Evolutionary conservation across 2,113 vertebrate genomes (phyloP), one percentile per base, ranked within the genome.

Genomic region (Podarcis cretensis): DNA sequence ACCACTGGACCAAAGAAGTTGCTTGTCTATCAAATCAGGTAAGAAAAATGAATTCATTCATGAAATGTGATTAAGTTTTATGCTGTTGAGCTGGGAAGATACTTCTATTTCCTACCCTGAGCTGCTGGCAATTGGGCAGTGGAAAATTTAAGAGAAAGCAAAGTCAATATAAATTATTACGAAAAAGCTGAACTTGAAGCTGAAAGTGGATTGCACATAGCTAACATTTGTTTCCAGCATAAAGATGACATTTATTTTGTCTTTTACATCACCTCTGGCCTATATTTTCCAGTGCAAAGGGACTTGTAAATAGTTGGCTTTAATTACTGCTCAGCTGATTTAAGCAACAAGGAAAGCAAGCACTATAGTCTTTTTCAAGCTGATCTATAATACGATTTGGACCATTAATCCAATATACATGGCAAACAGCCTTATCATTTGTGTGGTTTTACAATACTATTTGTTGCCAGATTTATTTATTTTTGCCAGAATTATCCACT

Each of bases 341-440:
- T 81, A 88, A 88, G 83, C 43, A 92, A 54, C 12, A 87, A 89
- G 57, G 32, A 93, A 73, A 71, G 63, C 9, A 85, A 92, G 68
- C 7, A 85, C 54, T 85, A 93, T 86, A 57, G 32, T 87, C 48
- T 90, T 88, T 81, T 94, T 90, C 77, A 54, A 89, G 76, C 74
- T 92, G 90, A 81, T 90, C 87, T 84, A 35, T 81, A 87, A 90
- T 85, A 90, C 6, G 48, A 93, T 93, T 94, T 88, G 86, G 88
- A 90, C 89, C 30, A 92, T 81, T 87, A 94, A 92, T 90, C 86
- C 79, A 90, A 88, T 65, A 87, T 25, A 78, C 86, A 81, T 37
- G 81, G 80, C 27, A 92, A 94, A 65, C 16, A 88, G 43, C 83
- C 32, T 69, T 90, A 89, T 88, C 57, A 40, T 78, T 89, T 48